These are phyloP conservation scores for Celastrina argiolus DNA, from an alignment of 2,888 invertebrate genomes.

Conservation along the genomic window DNA sequence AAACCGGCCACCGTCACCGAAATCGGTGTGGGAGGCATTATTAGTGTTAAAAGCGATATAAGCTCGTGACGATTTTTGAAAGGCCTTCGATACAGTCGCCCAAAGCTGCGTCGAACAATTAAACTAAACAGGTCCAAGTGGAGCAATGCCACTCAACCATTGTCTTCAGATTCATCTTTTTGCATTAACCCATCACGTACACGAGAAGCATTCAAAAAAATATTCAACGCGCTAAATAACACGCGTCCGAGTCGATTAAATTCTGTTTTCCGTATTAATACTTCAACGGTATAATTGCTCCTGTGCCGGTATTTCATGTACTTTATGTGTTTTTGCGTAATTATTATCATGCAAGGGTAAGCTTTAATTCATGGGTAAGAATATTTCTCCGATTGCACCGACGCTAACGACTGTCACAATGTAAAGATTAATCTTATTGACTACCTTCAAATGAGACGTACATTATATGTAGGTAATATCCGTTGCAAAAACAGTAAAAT, in stretches of 20 bases:
- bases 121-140: background rate
- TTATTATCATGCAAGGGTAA: slow-evolving; percentile 13
- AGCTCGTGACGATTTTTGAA: no score
- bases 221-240: slow-evolving; percentile 15
- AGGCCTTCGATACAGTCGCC: background rate
- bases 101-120: background rate
- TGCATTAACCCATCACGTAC: slow-evolving; percentile 31
- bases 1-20: no score
- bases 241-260: slow-evolving; percentile 12
- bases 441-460: background rate
- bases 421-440: background rate
- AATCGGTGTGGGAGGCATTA: no score
- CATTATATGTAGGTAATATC: background rate
- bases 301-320: background rate
- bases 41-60: no score
- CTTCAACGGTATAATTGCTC: slow-evolving; percentile 17
- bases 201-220: slow-evolving; percentile 23
- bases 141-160: background rate
- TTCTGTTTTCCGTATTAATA: slow-evolving; percentile 20
- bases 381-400: background rate
- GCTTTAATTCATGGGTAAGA: background rate
- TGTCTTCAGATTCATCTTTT: slow-evolving; percentile 2
- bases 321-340: slow-evolving; percentile 16
- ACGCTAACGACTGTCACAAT: background rate
- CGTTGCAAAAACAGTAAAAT: background rate